Evolutionary conservation across 2,888 invertebrate species (phyloP).

Genomic region (Desoria tigrina): DNA sequence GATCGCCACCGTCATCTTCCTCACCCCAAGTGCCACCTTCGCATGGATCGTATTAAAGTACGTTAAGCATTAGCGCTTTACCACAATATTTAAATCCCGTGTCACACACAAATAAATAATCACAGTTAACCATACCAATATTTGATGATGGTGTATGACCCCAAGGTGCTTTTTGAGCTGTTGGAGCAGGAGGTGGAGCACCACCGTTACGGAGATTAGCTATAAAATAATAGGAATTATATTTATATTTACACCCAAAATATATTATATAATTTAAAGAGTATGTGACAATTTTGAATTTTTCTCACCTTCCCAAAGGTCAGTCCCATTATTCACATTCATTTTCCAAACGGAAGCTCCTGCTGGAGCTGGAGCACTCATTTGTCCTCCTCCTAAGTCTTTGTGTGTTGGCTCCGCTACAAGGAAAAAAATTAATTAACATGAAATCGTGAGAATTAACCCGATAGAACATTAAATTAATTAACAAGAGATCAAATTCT

Average conservation of each 20-base stretch:
- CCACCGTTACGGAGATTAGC: conserved; percentile 87
- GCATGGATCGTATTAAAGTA: background rate
- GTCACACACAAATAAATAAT: no score
- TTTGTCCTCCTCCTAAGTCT: conserved; percentile 57
- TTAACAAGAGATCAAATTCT: no score
- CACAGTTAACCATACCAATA: conserved; percentile 57
- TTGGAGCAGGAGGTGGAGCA: conserved; percentile 75
- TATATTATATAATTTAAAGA: background rate
- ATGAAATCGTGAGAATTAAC: no score
- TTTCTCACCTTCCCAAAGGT: conserved; percentile 91
- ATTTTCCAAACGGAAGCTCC: conserved; percentile 70
- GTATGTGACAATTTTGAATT: no score
- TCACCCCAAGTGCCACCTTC: conserved; percentile 93
- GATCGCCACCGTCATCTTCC: conserved; percentile 81
- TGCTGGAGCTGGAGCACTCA: conserved; percentile 26
- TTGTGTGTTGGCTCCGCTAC: conserved; percentile 71
- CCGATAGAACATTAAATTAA: no score
- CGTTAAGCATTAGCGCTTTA: background rate
- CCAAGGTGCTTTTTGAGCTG: conserved; percentile 85
- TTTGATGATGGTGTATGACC: conserved; percentile 89
- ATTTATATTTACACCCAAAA: no score
- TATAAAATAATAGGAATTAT: no score
- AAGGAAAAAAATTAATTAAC: no score
- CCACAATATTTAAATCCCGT: background rate
- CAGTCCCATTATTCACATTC: conserved; percentile 83